Evolutionary conservation across 2,113 vertebrate species (phyloP), one percentile per base, ranked within the genome.

Genomic region (Periophthalmus modestus): DNA sequence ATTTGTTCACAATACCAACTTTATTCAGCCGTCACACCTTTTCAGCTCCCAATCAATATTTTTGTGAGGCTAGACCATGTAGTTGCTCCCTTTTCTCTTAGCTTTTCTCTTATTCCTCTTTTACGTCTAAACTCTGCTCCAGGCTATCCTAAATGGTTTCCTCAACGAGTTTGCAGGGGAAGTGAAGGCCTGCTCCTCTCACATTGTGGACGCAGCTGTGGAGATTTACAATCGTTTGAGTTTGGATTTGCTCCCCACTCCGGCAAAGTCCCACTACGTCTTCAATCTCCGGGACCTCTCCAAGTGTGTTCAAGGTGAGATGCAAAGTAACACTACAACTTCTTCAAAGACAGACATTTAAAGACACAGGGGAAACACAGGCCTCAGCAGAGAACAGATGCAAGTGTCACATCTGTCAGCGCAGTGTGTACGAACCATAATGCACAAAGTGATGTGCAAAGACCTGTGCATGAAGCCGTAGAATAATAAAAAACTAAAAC

Each of bases 281-380:
- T 97, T 96, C 91, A 96, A 96, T 84, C 93, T 96, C 39, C 85
- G 95, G 61, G 95, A 96, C 78, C 94, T 97, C 75, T 96, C 95
- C 72, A 96, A 96, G 72, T 96, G 95, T 83, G 90, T 96, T 34
- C 96, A 96, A 91, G 95, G 95, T 96, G 88, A 75, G 79, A 33
- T 62, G 7, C 36, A 46, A 34, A 2, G 33, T 6, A n/a, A 19
- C 48, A 21, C 21, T 15, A 57, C 10, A n/a, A 52, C 39, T 3
- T 21, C 61, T 46, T 74, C 36, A 65, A 15, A 55, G 10, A 57
- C 18, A 58, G 43, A n/a, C 14, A 58, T 73, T 57, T 43, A 59
- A 39, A 72, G 58, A 0, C 62, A 47, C 61, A 55, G 14, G 59
- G 4, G 5, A 74, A 43, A 69, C 12, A 1, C 48, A 39, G 12